Evolutionary conservation across 2,888 invertebrate species (phyloP), one percentile per base, ranked within the genome.

Genomic region (Acrobasis suavella): DNA sequence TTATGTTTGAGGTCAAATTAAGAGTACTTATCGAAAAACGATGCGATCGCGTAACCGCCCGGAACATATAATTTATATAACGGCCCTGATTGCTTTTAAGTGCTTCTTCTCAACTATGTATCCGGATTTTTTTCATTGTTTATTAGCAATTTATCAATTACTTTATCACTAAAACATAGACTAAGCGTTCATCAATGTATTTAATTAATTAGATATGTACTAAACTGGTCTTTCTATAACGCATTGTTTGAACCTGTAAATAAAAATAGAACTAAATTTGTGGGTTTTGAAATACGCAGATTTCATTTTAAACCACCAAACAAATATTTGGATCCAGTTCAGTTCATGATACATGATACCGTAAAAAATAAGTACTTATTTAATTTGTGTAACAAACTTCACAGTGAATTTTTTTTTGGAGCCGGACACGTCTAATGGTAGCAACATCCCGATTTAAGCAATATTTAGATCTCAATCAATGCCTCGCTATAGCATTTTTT

Each of bases 111-210:
- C 58, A 49, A 58, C 39, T 62, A 62, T 62, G 60, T 50, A 63
- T 67, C 65, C 65, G 63, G 64, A 51, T 60, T 59, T 62, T n/a
- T 62, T 67, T 58, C 56, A 46, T 52, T 42, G 17, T 52, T 60
- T 52, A 60, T 39, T 38, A 54, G 38, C 52, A n/a, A 58, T 39
- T 58, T 32, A 54, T 54, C 37, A 54, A 46, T 32, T 58, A 46
- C 51, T 62, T 50, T 55, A 50, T 14, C 2, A 52, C 52, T 9
- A n/a, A n/a, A 7, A 7, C 1, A 46, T 52, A 54, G 17, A 58
- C 17, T 42, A 55, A 55, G 49, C 14, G 7, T 32, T 32, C 22
- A 22, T 22, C 2, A 32, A 7, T 32, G 2, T 32, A 32, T 7
- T 32, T 32, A 7, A 32, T 32, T 32, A 7, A 32, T 32, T 6